A percentile compares a stretch with the other conserved stretches of the same genome.
These are phyloP conservation scores for Porites evermanni DNA, from an alignment of 92 coral and sea anemone genomes.

Conservation along the genomic window DNA sequence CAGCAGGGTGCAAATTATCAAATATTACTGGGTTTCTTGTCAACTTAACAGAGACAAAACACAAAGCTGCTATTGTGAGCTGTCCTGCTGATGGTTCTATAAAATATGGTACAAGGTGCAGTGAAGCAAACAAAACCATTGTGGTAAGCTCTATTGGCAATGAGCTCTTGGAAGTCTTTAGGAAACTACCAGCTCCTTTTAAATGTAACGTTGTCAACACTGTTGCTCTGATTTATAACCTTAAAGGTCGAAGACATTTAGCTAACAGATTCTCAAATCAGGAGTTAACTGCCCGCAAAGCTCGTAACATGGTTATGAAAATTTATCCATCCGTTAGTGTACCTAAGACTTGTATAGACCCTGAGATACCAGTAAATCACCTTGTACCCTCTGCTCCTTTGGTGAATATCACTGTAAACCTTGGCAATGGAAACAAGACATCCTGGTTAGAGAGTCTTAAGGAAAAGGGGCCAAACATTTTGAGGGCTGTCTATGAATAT, in stretches of 20 bases:
- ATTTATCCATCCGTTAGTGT: constrained; percentile 56
- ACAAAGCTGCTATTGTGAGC: constrained; percentile 6
- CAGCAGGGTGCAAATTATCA: constrained; percentile 48
- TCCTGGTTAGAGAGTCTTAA: constrained; percentile 71
- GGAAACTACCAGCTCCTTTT: constrained; percentile 72
- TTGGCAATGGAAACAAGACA: constrained; percentile 41
- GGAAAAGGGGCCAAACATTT: constrained; percentile 67
- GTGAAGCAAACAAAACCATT: not conserved
- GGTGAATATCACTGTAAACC: constrained; percentile 76
- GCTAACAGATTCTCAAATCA: not conserved
- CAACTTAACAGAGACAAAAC: constrained; percentile 38
- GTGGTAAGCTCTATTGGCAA: constrained; percentile 14
- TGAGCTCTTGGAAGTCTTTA: constrained; percentile 63
- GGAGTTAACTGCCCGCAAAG: constrained; percentile 47
- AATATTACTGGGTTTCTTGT: constrained; percentile 13
- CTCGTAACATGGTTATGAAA: constrained; percentile 52
- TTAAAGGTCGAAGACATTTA: constrained; percentile 24
- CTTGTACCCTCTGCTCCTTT: constrained; percentile 59
- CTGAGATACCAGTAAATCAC: constrained; percentile 22
- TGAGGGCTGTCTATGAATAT: constrained; percentile 64
- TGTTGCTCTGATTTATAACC: constrained; percentile 59
- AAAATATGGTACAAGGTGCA: not conserved
- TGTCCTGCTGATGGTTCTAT: constrained; percentile 2
- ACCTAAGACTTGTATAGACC: constrained; percentile 60
- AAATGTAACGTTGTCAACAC: constrained; percentile 76